Base-by-base conservation (phyloP, 2,888 invertebrate genomes). In the Halictus ligatus region DNA sequence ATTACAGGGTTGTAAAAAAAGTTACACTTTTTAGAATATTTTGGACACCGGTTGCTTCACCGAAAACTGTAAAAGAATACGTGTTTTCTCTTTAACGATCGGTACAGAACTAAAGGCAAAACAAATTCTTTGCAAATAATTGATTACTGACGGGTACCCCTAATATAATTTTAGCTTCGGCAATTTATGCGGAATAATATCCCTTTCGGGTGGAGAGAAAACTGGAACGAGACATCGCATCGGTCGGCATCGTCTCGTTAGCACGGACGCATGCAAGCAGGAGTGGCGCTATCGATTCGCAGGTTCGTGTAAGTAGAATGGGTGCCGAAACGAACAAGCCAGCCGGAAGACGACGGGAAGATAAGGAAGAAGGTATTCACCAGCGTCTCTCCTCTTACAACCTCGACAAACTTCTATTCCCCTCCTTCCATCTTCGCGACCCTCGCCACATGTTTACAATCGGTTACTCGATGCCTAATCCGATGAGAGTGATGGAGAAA, bases 401-500 rank as follows among this genome's bases (percentile, higher is more conserved):
- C 89, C 89, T 93, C 83, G 85, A 91, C 87, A 92, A 93, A 92
- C 92, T 92, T 91, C 89, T 90, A 91, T 91, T 92, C 90, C 89
- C 88, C 89, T 86, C 88, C 88, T 89, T 88, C 78, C 86, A 80
- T 88, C 85, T 88, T 84, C 79, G 85, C 83, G 43, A 48, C 75
- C 78, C 82, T 86, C 35, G 7, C 81, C 82, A 69, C 89, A 87
- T 92, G 90, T 93, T 93, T 92, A 92, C 92, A 92, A 92, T 92
- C 89, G 92, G 92, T 92, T 93, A 91, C 92, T 91, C 89, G 91
- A 92, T 93, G 92, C 91, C 89, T 91, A 90, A 92, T 91, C 88
- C 89, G 87, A 89, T 88, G 90, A 88, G 89, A 89, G 86, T 84
- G 84, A 60, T 35, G 50, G 69, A 60, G 25, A 60, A 21, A 15